Evolutionary conservation across 1,140 invertebrate genomes (phyloP).

Genomic region (Lamellibrachia luymesi): DNA sequence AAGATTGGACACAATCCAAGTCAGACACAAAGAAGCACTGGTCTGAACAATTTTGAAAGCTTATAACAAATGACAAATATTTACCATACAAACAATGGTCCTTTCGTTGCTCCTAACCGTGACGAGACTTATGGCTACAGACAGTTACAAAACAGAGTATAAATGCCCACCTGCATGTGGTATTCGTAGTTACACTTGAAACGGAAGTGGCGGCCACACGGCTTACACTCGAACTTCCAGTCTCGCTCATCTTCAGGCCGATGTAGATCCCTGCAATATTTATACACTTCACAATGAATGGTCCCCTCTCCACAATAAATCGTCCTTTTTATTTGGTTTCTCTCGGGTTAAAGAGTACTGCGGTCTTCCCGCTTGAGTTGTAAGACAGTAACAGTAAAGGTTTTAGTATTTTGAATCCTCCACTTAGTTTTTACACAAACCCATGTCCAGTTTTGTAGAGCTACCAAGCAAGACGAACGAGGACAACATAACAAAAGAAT

Average conservation of each 20-base stretch:
- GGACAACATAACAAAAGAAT: no score
- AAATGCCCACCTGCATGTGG: neutral
- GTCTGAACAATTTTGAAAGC: neutral
- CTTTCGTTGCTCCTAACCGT: neutral
- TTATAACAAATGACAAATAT: neutral
- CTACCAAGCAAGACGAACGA: no score
- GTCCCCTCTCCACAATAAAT: neutral
- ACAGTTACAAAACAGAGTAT: neutral
- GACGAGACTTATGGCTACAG: neutral
- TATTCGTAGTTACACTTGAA: constrained; percentile 15
- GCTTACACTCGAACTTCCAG: constrained; percentile 8
- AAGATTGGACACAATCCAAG: neutral
- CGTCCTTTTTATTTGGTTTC: no score
- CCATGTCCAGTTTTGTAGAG: no score
- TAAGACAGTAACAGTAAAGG: no score
- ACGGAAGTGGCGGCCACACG: neutral
- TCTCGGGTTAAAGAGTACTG: no score
- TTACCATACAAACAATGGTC: neutral
- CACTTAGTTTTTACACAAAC: no score
- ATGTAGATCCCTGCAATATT: constrained; percentile 2
- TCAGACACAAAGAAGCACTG: neutral
- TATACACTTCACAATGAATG: neutral
- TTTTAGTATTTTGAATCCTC: no score
- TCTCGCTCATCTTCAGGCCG: neutral
- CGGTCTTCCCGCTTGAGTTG: no score